Evolutionary conservation across 1,140 invertebrate species (phyloP).

Genomic region (Forficula auricularia): DNA sequence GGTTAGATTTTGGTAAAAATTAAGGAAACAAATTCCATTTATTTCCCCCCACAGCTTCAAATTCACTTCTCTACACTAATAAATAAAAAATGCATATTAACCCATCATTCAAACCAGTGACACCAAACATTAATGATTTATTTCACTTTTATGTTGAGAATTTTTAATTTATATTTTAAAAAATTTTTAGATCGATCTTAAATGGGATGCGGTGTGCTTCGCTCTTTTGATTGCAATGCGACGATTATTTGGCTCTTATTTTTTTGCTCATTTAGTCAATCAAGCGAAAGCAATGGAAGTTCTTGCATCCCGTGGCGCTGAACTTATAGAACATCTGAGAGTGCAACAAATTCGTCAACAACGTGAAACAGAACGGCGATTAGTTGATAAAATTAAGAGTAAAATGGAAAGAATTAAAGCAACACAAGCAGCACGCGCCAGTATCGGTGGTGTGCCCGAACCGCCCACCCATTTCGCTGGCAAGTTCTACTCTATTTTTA

Average conservation of each 20-base stretch:
- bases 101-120: too few species aligned
- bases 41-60: too few species aligned
- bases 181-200: conserved; percentile 41
- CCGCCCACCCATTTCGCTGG: conserved; percentile 49
- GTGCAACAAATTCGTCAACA: conserved; percentile 74
- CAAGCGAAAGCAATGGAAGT: conserved; percentile 87
- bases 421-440: conserved; percentile 36
- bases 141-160: too few species aligned
- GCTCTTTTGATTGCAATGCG: conserved; percentile 78
- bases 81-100: too few species aligned
- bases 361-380: conserved; percentile 64
- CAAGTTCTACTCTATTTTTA: conserved; percentile 35
- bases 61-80: too few species aligned
- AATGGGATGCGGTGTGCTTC: conserved; percentile 92
- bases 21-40: too few species aligned
- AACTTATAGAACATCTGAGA: conserved; percentile 78
- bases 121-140: too few species aligned
- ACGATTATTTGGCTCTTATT: conserved; percentile 82
- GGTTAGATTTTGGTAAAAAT: too few species aligned
- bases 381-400: conserved; percentile 82
- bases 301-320: conserved; percentile 83
- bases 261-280: conserved; percentile 88
- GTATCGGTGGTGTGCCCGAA: conserved; percentile 20
- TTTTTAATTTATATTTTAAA: too few species aligned
- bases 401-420: conserved; percentile 95